Percentiles rank a stretch among this genome's conserved stretches.
Conservation (phyloP, 2,113 vertebrate species). For the Hyaena hyaena region DNA sequence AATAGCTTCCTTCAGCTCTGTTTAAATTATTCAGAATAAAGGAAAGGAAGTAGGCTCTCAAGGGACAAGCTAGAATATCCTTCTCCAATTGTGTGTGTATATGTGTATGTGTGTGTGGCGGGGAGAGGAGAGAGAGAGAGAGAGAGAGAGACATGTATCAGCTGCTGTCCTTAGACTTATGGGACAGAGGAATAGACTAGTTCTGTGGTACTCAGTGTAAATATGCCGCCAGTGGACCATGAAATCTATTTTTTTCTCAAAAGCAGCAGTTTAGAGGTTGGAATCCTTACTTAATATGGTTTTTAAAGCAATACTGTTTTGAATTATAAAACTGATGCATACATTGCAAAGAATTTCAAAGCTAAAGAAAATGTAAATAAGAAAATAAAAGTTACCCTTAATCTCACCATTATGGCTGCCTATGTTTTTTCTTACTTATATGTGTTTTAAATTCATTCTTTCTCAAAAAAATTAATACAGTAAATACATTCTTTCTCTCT, state of each 20-base stretch:
- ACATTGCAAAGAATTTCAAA: slow-evolving; percentile 5
- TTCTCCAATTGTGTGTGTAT: background rate
- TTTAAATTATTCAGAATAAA: slow-evolving; percentile 77
- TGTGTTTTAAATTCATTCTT: background rate
- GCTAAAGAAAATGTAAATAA: background rate
- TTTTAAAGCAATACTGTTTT: slow-evolving; percentile 13
- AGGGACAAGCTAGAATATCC: slow-evolving; percentile 43
- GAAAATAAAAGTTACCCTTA: slow-evolving; percentile 23
- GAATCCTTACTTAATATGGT: background rate
- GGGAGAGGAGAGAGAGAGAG: background rate
- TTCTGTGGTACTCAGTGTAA: background rate
- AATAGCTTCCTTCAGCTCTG: slow-evolving; percentile 53
- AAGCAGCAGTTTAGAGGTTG: background rate
- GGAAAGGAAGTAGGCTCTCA: slow-evolving; percentile 49
- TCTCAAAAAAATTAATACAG: background rate
- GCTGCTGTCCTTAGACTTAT: background rate
- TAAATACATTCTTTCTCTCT: background rate
- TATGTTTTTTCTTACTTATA: background rate
- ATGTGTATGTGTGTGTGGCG: background rate
- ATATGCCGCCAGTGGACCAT: background rate
- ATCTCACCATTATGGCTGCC: background rate
- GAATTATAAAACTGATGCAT: background rate
- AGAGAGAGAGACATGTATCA: background rate
- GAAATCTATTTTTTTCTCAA: slow-evolving; percentile 28
- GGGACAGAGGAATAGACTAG: background rate